A percentile compares a stretch with the other conserved stretches of the same genome.
Conservation (phyloP, 2,797 vertebrate species). For the Enteromius afrohamiltoni region DNA sequence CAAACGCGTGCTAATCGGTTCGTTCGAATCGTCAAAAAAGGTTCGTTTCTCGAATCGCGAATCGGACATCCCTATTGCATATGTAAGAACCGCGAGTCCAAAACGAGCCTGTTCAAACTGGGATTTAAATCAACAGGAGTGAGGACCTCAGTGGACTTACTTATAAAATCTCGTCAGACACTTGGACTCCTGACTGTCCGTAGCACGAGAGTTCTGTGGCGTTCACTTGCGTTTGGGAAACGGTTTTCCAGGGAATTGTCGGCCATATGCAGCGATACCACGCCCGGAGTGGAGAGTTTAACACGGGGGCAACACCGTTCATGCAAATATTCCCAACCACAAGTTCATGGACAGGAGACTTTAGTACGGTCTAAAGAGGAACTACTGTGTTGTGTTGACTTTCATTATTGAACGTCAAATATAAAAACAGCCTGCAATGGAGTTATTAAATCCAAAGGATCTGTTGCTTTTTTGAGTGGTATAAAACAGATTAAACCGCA, state of each 20-base stretch:
- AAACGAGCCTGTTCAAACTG: conserved; percentile 42
- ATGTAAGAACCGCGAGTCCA: conserved; percentile 53
- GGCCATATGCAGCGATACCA: conserved; percentile 86
- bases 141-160: not conserved
- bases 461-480: conserved; percentile 55
- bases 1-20: conserved; percentile 1
- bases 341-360: not conserved
- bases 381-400: not conserved
- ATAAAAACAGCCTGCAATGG: conserved; percentile 23
- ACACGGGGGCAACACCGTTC: conserved; percentile 49
- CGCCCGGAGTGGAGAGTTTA: conserved; percentile 76
- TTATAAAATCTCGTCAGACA: not conserved
- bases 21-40: not conserved
- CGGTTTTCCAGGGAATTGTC: conserved; percentile 66
- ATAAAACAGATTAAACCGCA: conserved; percentile 52
- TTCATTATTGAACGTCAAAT: conserved; percentile 7
- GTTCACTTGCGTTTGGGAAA: conserved; percentile 37
- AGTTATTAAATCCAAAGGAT: conserved; percentile 43
- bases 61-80: conserved; percentile 46
- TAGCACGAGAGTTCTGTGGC: not conserved
- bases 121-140: conserved; percentile 10
- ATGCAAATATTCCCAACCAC: conserved; percentile 1
- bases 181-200: not conserved
- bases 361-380: not conserved
- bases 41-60: not conserved